A percentile compares a stretch with the other conserved stretches of the same genome.
phyloP scores from a whole-genome alignment of 2,888 invertebrate genomes.

The Odontocerum albicorne region DNA sequence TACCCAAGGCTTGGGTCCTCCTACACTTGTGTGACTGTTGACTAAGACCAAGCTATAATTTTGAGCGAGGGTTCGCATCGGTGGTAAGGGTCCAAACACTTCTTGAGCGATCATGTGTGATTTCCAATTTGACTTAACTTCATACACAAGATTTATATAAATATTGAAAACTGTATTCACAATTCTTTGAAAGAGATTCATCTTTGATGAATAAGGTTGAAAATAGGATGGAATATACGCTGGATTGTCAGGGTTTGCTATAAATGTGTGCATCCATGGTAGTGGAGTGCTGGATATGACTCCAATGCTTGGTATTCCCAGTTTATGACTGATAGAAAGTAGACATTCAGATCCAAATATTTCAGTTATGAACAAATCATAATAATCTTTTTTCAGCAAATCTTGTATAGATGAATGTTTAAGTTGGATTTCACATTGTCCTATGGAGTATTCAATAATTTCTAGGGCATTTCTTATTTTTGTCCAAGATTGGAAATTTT shows the following conservation, averaged over 20 bases:
- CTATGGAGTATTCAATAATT: slow-evolving; percentile 4
- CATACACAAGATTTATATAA: slow-evolving; percentile 49
- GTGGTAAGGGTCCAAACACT: slow-evolving; percentile 54
- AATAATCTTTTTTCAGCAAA: slow-evolving; percentile 12
- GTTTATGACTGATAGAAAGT: slow-evolving; percentile 56
- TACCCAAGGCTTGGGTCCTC: slow-evolving; percentile 56
- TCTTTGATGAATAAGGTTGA: slow-evolving; percentile 52
- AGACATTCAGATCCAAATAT: slow-evolving; percentile 61
- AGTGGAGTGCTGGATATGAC: slow-evolving; percentile 56
- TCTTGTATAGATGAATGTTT: neutral
- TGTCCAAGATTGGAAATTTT: neutral
- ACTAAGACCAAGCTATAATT: slow-evolving; percentile 58
- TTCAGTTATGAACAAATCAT: slow-evolving; percentile 42
- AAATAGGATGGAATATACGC: slow-evolving; percentile 61
- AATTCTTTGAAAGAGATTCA: slow-evolving; percentile 55
- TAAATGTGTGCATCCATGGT: slow-evolving; percentile 59
- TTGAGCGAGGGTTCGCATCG: slow-evolving; percentile 49
- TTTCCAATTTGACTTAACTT: slow-evolving; percentile 49
- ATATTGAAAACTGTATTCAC: slow-evolving; percentile 50
- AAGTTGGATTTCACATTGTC: neutral
- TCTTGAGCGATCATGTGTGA: slow-evolving; percentile 54
- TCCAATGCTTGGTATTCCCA: slow-evolving; percentile 57
- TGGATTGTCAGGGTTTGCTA: slow-evolving; percentile 60
- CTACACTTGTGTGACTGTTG: slow-evolving; percentile 60
- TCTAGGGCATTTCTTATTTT: neutral